A percentile compares a stretch with the other conserved stretches of the same genome.
phyloP scores from a whole-genome alignment of 2,888 invertebrate genomes.

The Napeogenes sylphis region DNA sequence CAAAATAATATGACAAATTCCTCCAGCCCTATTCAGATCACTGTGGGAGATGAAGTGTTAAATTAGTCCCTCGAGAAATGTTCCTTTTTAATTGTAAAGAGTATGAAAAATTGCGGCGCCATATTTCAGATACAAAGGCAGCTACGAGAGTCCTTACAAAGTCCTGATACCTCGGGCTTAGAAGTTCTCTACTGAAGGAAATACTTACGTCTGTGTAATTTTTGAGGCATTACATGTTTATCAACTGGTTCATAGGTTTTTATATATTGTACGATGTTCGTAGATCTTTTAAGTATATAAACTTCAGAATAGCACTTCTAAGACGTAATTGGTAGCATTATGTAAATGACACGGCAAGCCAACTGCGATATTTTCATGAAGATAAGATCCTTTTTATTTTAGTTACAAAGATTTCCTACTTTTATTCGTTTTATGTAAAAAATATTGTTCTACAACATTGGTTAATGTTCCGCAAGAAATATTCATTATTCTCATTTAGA shows the following conservation, averaged over 20 bases:
- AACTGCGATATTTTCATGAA: constrained; percentile 15
- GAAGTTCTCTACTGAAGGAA: constrained; percentile 20
- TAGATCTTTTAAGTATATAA: constrained; percentile 13
- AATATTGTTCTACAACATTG: no score
- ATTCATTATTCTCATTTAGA: no score
- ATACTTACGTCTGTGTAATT: not conserved
- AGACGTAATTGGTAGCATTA: constrained; percentile 34
- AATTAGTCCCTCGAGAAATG: constrained; percentile 51
- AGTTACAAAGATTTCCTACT: no score
- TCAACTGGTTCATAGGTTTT: no score
- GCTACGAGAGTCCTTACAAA: constrained; percentile 26
- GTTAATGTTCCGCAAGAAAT: no score
- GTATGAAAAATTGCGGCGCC: constrained; percentile 17
- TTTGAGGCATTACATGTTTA: no score
- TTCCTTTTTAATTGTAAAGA: constrained; percentile 36
- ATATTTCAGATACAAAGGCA: constrained; percentile 35
- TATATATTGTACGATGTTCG: no score
- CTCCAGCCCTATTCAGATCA: constrained; percentile 11
- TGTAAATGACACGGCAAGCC: constrained; percentile 32
- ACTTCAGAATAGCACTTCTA: constrained; percentile 32
- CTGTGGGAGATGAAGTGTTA: constrained; percentile 44
- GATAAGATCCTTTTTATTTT: no score
- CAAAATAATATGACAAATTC: no score
- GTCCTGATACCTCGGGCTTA: constrained; percentile 21
- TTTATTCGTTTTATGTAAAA: no score